A percentile compares a stretch with the other conserved stretches of the same genome.
phyloP scores from a whole-genome alignment of 1,140 invertebrate genomes.

The Tetranychus urticae region DNA sequence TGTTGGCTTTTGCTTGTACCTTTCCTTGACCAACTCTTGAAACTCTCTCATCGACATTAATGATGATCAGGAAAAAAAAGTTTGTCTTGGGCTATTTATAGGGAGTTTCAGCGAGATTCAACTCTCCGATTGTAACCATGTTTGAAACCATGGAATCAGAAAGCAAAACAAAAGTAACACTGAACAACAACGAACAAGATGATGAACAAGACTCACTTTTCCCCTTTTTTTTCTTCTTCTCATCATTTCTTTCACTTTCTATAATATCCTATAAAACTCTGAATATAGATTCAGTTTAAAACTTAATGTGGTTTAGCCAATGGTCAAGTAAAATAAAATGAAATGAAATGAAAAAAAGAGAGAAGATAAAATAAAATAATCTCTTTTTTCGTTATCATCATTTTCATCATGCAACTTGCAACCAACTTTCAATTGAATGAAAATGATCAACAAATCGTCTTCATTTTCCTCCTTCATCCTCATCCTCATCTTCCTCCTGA shows the following conservation, averaged over 20 bases:
- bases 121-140: background rate
- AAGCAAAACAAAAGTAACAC: too few species aligned
- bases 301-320: background rate
- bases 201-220: background rate
- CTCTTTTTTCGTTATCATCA: background rate
- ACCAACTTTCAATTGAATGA: background rate
- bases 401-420: background rate
- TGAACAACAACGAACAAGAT: background rate
- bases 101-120: background rate
- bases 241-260: background rate
- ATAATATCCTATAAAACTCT: background rate
- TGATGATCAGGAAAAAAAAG: background rate
- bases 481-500: background rate
- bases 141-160: background rate
- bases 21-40: background rate
- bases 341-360: background rate
- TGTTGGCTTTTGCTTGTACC: background rate
- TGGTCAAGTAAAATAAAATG: background rate
- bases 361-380: background rate
- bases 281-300: background rate
- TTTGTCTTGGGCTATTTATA: background rate
- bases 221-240: background rate
- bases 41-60: background rate
- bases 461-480: too few species aligned
- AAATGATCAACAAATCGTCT: background rate